These are phyloP conservation scores for Hippopotamyrus pictus DNA, from an alignment of 2,797 vertebrate species.

Conservation along the genomic window DNA sequence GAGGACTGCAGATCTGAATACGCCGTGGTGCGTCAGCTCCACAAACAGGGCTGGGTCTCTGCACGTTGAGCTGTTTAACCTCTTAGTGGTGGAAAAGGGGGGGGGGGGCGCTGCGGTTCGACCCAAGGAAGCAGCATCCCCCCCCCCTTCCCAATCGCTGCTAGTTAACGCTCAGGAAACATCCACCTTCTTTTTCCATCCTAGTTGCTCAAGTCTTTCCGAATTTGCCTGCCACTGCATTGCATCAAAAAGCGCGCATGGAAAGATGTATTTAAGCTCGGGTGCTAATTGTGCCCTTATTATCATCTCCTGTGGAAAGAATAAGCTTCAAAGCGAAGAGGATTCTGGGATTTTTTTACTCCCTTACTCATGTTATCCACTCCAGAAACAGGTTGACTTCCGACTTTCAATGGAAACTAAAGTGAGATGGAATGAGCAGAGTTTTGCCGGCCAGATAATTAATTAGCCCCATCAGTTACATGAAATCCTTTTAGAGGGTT, in stretches of 20 bases:
- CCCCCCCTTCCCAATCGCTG: not conserved
- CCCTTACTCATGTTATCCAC: conserved; percentile 62
- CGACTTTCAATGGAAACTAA: conserved; percentile 65
- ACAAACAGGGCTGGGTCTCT: not conserved
- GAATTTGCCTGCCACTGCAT: not conserved
- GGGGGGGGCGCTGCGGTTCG: not conserved
- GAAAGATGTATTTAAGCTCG: conserved; percentile 36
- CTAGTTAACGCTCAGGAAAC: not conserved
- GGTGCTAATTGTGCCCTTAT: conserved; percentile 47
- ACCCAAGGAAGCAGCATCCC: not conserved
- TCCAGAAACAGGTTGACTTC: conserved; percentile 68
- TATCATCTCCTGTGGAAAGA: conserved; percentile 40
- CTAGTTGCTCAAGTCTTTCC: not conserved
- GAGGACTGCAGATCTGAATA: not conserved
- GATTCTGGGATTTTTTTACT: conserved; percentile 43
- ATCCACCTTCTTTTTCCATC: not conserved
- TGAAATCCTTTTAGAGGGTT: not conserved
- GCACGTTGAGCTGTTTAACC: not conserved
- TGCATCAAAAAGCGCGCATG: conserved; percentile 30
- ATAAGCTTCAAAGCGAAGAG: conserved; percentile 41
- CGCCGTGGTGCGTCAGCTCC: not conserved
- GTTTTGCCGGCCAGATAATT: conserved; percentile 69
- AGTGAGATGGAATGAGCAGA: conserved; percentile 70
- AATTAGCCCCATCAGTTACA: conserved; percentile 33
- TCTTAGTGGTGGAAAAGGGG: not conserved